Base-by-base conservation (phyloP, 2,888 invertebrate species). In the Orthonychiurus folsomi region DNA sequence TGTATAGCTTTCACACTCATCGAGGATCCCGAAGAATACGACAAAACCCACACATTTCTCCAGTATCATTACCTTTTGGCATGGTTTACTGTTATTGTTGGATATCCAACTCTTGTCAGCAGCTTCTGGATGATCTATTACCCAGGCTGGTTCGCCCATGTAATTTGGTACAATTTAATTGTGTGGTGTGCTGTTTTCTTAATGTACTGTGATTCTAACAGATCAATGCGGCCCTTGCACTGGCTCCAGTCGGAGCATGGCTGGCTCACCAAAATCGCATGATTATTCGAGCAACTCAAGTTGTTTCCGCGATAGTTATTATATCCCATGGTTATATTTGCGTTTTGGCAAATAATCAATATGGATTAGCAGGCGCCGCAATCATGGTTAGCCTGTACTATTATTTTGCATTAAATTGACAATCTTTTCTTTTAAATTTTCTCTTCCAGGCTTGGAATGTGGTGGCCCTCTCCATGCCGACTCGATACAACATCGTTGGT, bases 101-200 rank as follows among this genome's bases (percentile, higher is more conserved):
- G 68, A 3, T 68, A 68, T 55, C 68, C 68, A 1, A 21, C 61
- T 1, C 53, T 66, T 60, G 66, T 68, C 3, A 64, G 63, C 1
- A 58, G 53, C 5, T 60, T 61, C 23, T 68, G 65, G 65, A 50
- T 64, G 15, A 52, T 27, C 25, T 60, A 63, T 18, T 65, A 66
- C 48, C 63, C 62, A 1, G 21, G 50, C 3, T 28, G 3, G 3
- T 27, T 25, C 20, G 56, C 21, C n/a, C 37, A 56, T 56, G 56
- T 56, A 28, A 18, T 28, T n/a, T 55, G 9, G 9, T 24, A 23
- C 24, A 23, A 55, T 23, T 55, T 21, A 12, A 52, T 20, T 52
- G n/a, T 12, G 21, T 52, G 21, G 5, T 52, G 5, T 23, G 9
- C 52, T n/a, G n/a, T 12, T 24, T 28, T 56, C 3, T n/a, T 26